phyloP scores from a whole-genome alignment of 2,888 invertebrate species.

The Acrobeloides nanus region DNA sequence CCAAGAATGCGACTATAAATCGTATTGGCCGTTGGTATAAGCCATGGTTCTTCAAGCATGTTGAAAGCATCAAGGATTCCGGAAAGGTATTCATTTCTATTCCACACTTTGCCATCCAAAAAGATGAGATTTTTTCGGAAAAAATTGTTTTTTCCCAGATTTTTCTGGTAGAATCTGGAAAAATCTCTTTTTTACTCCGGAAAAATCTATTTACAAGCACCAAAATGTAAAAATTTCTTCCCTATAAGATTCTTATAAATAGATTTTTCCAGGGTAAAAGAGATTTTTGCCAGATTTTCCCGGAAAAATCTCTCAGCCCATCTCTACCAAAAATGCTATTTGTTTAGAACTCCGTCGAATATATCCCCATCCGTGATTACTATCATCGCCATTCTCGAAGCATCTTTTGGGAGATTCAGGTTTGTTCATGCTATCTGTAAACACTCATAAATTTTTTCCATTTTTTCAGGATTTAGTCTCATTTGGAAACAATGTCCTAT shows the following conservation, averaged over 20 bases:
- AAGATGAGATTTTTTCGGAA: too few species aligned
- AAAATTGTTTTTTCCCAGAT: too few species aligned
- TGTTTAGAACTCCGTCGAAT: slow-evolving; percentile 53
- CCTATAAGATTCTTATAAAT: too few species aligned
- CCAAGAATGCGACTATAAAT: slow-evolving; percentile 59
- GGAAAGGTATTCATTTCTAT: slow-evolving; percentile 16
- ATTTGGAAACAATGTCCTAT: slow-evolving; percentile 70
- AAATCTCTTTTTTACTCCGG: too few species aligned
- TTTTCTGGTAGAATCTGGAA: too few species aligned
- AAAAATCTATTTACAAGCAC: too few species aligned
- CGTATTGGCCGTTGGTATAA: slow-evolving; percentile 70
- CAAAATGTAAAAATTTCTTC: too few species aligned
- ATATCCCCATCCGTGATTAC: slow-evolving; percentile 72
- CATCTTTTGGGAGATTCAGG: slow-evolving; percentile 76
- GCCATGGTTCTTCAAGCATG: slow-evolving; percentile 77
- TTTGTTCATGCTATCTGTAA: slow-evolving; percentile 45
- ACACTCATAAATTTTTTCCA: background rate
- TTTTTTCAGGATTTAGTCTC: slow-evolving; percentile 68
- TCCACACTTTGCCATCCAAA: slow-evolving; percentile 8
- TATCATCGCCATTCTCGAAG: slow-evolving; percentile 74
- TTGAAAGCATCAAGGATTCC: slow-evolving; percentile 57
- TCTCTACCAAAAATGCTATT: too few species aligned
- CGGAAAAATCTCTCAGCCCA: too few species aligned
- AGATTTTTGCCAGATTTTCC: too few species aligned
- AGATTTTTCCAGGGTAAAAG: too few species aligned